Evolutionary conservation across 2,888 invertebrate species (phyloP).

Genomic region (Hydrotaea cyrtoneurina): DNA sequence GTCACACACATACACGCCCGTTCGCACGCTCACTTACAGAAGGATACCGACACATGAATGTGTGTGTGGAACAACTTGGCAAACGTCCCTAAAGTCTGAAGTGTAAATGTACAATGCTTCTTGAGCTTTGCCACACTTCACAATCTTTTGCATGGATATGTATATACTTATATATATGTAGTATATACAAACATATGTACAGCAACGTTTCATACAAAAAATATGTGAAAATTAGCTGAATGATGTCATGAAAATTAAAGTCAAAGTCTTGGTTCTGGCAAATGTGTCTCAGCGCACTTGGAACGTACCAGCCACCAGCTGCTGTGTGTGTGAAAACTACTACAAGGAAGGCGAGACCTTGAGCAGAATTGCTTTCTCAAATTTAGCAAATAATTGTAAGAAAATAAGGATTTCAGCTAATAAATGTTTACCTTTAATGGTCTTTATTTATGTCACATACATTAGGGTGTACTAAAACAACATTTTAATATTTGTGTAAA

Average conservation of each 20-base stretch:
- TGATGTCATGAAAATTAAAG: constrained; percentile 62
- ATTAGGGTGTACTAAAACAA: too few relatives aligned
- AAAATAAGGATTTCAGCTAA: neutral
- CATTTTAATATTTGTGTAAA: too few relatives aligned
- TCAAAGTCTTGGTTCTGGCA: constrained; percentile 29
- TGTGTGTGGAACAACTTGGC: constrained; percentile 1
- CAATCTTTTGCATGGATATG: neutral
- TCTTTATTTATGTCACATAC: too few relatives aligned
- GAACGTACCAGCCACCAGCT: neutral
- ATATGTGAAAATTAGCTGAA: constrained; percentile 64
- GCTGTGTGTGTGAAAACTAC: neutral
- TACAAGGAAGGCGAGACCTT: neutral
- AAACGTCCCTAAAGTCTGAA: constrained; percentile 54
- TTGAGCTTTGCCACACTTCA: constrained; percentile 44
- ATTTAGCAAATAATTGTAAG: neutral
- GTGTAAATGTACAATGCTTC: constrained; percentile 41
- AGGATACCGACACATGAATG: neutral
- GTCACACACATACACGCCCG: neutral
- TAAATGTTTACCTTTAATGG: neutral
- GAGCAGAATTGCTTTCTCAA: neutral
- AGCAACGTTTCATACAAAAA: neutral
- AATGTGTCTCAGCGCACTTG: neutral
- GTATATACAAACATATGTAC: neutral
- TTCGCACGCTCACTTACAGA: neutral
- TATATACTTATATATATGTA: too few relatives aligned